These are phyloP conservation scores for Stigmatopora nigra DNA, from an alignment of 2,113 vertebrate species.

Conservation along the genomic window DNA sequence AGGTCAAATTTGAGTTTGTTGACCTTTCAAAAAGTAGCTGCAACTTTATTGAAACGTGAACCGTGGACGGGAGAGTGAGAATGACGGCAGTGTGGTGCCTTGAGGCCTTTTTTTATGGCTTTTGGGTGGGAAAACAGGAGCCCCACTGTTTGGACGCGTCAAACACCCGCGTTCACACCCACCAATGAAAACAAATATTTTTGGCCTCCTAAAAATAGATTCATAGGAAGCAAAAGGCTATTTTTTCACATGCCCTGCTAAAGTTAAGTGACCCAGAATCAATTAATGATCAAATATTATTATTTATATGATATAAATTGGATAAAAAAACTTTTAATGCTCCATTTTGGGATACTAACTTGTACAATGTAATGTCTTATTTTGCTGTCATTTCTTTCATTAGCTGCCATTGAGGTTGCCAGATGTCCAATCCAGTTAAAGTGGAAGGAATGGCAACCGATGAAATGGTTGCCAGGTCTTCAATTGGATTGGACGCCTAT, in stretches of 20 bases:
- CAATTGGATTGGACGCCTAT: too few relatives aligned
- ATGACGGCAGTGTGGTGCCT: conserved; percentile 67
- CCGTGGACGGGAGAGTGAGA: conserved; percentile 44
- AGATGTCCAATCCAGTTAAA: too few relatives aligned
- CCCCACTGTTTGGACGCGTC: conserved; percentile 61
- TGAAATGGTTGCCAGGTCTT: too few relatives aligned
- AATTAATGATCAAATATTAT: too few relatives aligned
- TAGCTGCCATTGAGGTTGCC: too few relatives aligned
- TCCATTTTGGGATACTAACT: too few relatives aligned
- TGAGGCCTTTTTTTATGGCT: conserved; percentile 44
- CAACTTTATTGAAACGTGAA: conserved; percentile 56
- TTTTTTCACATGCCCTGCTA: not conserved
- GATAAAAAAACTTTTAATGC: too few relatives aligned
- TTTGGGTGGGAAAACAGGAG: conserved; percentile 63
- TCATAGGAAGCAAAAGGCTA: not conserved
- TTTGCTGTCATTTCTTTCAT: too few relatives aligned
- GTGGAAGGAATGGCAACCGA: too few relatives aligned
- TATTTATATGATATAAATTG: too few relatives aligned
- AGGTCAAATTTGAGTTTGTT: conserved; percentile 18
- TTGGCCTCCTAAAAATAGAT: not conserved
- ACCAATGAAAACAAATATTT: not conserved
- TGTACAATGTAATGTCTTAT: too few relatives aligned
- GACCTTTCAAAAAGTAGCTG: conserved; percentile 38
- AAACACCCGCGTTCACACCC: conserved; percentile 40
- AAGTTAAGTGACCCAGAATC: not conserved